Percentiles rank a stretch among this genome's conserved stretches.
phyloP scores from a whole-genome alignment of 2,888 invertebrate genomes.

The Drosophila nigricruria region DNA sequence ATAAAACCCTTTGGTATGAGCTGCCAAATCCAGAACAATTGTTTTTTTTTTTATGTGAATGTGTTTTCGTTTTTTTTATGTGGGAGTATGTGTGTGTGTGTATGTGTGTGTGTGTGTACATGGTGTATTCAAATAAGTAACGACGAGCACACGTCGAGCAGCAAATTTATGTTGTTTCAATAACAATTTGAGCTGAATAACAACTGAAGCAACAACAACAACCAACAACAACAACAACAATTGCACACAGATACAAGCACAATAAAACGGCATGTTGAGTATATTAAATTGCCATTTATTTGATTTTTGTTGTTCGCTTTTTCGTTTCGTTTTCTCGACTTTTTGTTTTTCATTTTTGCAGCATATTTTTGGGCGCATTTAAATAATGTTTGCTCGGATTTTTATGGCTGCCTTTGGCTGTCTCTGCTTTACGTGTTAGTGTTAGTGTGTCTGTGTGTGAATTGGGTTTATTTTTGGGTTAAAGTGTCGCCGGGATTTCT shows the following conservation, averaged over 20 bases:
- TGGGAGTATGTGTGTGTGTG: not conserved
- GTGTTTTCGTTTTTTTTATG: constrained; percentile 11
- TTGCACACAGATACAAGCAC: constrained; percentile 33
- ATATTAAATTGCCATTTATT: constrained; percentile 80
- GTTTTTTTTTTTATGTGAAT: constrained; percentile 22
- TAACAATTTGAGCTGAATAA: constrained; percentile 71
- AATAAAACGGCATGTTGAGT: constrained; percentile 73
- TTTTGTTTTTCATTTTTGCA: constrained; percentile 36
- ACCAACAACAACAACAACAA: constrained; percentile 38
- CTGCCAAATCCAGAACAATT: constrained; percentile 63
- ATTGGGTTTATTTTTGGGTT: constrained; percentile 58
- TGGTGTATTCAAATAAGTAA: constrained; percentile 65
- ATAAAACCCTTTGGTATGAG: constrained; percentile 55
- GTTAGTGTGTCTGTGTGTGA: constrained; percentile 24
- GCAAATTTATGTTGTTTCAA: constrained; percentile 76
- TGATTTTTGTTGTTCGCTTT: constrained; percentile 67
- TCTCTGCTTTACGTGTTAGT: constrained; percentile 13
- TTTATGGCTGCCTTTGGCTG: constrained; percentile 56
- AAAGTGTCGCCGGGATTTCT: constrained; percentile 57
- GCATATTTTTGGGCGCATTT: constrained; percentile 70
- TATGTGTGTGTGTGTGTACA: constrained; percentile 6
- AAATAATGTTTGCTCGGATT: constrained; percentile 71
- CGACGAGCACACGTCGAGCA: constrained; percentile 60
- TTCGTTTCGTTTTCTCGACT: constrained; percentile 21
- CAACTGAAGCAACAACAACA: constrained; percentile 27